Percentiles rank a stretch among this genome's conserved stretches.
Conservation (phyloP, 2,888 invertebrate genomes). For the Julus scandinavius region DNA sequence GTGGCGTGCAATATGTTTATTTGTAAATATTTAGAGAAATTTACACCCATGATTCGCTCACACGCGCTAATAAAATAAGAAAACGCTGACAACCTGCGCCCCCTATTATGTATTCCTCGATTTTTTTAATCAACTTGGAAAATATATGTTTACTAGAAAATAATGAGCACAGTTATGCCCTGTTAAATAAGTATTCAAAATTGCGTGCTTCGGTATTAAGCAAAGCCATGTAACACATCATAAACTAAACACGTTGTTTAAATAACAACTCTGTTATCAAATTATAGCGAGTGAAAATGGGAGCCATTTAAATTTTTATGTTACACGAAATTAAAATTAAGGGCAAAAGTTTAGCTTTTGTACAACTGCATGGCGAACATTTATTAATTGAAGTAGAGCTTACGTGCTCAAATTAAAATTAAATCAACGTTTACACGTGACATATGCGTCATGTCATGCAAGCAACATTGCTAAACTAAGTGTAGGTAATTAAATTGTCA, state of each 20-base stretch:
- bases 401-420: neutral
- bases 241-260: neutral
- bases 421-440: neutral
- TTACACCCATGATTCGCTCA: neutral
- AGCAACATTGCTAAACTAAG: neutral
- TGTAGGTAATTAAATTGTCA: neutral
- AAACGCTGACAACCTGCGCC: neutral
- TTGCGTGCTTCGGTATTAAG: neutral
- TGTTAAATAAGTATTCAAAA: neutral
- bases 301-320: neutral
- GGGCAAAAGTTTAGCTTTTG: neutral
- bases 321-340: neutral
- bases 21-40: conserved; percentile 1
- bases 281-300: neutral
- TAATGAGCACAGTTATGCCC: neutral
- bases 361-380: neutral
- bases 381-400: neutral
- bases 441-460: neutral
- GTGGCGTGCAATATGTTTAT: neutral
- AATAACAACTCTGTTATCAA: neutral
- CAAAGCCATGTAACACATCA: neutral
- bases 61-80: neutral
- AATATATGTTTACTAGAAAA: neutral
- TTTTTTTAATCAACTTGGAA: neutral
- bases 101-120: neutral